phyloP scores from a whole-genome alignment of 2,797 vertebrate species.

The Smutsia temminckii region DNA sequence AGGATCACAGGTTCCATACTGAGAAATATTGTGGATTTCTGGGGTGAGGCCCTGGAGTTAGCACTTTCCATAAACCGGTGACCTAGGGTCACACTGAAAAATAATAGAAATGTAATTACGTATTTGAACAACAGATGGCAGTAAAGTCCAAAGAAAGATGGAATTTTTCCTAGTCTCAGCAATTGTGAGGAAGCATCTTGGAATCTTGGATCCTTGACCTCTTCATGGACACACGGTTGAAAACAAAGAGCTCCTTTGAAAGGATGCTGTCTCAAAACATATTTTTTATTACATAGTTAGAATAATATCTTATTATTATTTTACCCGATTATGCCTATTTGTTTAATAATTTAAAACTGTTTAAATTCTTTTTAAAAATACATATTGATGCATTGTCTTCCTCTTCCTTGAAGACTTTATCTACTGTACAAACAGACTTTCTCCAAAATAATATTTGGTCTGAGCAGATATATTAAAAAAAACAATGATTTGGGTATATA shows the following conservation, averaged over 20 bases:
- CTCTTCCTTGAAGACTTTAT: background rate
- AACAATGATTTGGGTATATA: background rate
- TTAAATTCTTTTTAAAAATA: background rate
- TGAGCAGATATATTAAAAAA: background rate
- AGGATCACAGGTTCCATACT: background rate
- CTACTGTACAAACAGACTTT: background rate
- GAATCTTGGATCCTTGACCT: background rate
- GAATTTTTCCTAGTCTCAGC: background rate
- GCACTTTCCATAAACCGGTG: background rate
- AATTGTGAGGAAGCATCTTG: background rate
- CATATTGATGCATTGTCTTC: background rate
- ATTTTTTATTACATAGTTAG: background rate
- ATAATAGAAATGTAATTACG: constrained; percentile 8
- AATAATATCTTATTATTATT: background rate
- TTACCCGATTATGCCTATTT: background rate
- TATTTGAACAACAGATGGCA: constrained; percentile 81
- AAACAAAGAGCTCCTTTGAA: background rate
- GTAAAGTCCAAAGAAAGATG: constrained; percentile 77
- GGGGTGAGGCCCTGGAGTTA: background rate
- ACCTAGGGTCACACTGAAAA: background rate
- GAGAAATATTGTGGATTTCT: background rate
- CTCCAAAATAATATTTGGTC: background rate
- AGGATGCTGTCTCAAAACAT: background rate
- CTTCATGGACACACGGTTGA: background rate
- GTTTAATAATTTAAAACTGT: background rate